A percentile compares a stretch with the other conserved stretches of the same genome.
Evolutionary conservation across 2,113 vertebrate species (phyloP).

Genomic region (Silurus asotus): DNA sequence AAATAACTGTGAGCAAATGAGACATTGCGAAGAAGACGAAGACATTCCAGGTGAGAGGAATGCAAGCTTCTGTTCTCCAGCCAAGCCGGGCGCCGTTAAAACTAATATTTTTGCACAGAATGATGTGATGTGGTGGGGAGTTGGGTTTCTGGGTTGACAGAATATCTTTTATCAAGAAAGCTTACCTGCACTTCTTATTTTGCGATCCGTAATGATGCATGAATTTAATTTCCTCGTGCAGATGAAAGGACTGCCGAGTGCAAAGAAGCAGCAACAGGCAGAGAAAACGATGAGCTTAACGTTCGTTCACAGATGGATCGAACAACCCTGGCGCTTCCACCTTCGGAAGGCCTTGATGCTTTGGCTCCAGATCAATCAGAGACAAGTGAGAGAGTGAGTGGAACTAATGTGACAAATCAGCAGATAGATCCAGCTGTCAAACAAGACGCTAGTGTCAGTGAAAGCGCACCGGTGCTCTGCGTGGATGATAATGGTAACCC

Average conservation of each 20-base stretch:
- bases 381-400: conserved; percentile 19
- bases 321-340: conserved; percentile 8
- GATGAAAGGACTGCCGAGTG: conserved; percentile 46
- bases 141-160: conserved; percentile 44
- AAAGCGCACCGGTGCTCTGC: conserved; percentile 17
- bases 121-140: conserved; percentile 43
- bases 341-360: neutral
- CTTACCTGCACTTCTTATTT: conserved; percentile 53
- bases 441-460: conserved; percentile 30
- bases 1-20: conserved; percentile 24
- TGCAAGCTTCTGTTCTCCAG: conserved; percentile 37
- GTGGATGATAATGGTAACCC: conserved; percentile 33
- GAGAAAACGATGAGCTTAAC: conserved; percentile 23
- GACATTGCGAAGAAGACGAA: conserved; percentile 30
- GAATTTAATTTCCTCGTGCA: conserved; percentile 49
- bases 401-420: conserved; percentile 6
- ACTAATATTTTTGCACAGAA: conserved; percentile 53
- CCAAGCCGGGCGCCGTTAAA: conserved; percentile 48
- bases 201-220: conserved; percentile 48
- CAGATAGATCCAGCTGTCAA: conserved; percentile 29
- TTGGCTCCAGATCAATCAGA: conserved; percentile 28
- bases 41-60: conserved; percentile 52
- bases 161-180: conserved; percentile 52
- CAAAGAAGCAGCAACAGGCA: conserved; percentile 34
- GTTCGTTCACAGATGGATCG: conserved; percentile 30